These are phyloP conservation scores for Hyposoter dolosus DNA, from an alignment of 2,888 invertebrate genomes.

Conservation along the genomic window DNA sequence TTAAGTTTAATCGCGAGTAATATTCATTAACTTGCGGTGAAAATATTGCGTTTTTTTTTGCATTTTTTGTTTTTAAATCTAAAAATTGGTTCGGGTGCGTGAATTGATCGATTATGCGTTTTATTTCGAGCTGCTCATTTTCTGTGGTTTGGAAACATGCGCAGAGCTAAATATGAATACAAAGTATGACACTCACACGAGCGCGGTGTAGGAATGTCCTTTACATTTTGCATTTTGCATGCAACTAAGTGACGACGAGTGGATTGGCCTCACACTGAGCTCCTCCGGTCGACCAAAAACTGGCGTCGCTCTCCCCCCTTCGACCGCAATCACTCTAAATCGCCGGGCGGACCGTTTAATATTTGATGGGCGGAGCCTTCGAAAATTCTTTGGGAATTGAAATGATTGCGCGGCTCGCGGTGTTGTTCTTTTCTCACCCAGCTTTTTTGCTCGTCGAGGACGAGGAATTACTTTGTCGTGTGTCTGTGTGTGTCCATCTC, in stretches of 20 bases:
- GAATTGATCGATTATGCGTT: not conserved
- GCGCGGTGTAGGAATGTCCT: not conserved
- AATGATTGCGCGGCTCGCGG: slow-evolving; percentile 71
- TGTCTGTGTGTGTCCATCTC: not conserved
- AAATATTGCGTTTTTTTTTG: not conserved
- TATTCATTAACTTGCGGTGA: no score
- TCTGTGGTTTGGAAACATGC: not conserved
- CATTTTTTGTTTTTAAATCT: not conserved
- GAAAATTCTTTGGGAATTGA: slow-evolving; percentile 71
- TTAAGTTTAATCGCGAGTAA: no score
- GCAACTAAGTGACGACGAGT: slow-evolving; percentile 13
- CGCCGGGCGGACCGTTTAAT: slow-evolving; percentile 77
- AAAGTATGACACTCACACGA: not conserved
- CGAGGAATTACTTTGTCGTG: slow-evolving; percentile 53
- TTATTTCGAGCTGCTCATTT: not conserved
- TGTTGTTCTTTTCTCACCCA: slow-evolving; percentile 55
- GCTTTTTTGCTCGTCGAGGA: slow-evolving; percentile 46
- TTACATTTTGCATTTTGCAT: slow-evolving; percentile 9
- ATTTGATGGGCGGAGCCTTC: slow-evolving; percentile 77
- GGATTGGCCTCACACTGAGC: slow-evolving; percentile 2
- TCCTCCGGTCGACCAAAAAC: slow-evolving; percentile 25
- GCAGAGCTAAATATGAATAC: not conserved
- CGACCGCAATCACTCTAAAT: slow-evolving; percentile 81
- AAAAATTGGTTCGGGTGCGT: not conserved
- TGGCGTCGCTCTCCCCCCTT: slow-evolving; percentile 56